Conservation (phyloP, 2,113 vertebrate genomes). For the Etheostoma cragini region DNA sequence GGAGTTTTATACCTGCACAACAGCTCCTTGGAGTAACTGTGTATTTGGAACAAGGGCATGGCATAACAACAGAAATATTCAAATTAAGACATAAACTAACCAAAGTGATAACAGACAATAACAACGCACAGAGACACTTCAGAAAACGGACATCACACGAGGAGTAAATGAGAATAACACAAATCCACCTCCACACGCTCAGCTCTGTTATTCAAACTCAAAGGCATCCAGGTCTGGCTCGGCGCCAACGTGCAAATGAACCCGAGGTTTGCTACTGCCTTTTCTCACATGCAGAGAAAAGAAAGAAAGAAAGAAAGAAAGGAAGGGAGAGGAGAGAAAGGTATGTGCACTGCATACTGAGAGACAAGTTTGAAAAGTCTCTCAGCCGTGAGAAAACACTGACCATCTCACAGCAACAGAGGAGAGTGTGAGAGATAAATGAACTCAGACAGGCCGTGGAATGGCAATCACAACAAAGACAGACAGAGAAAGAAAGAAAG, state of each 20-base stretch:
- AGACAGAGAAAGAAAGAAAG: slow-evolving; percentile 12
- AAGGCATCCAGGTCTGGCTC: slow-evolving; percentile 46
- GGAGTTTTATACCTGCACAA: slow-evolving; percentile 6
- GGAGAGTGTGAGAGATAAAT: slow-evolving; percentile 65
- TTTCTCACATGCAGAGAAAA: slow-evolving; percentile 41
- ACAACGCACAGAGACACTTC: background rate
- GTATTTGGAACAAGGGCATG: background rate
- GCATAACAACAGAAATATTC: background rate
- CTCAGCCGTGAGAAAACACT: slow-evolving; percentile 62
- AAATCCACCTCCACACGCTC: background rate
- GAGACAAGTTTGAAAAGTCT: slow-evolving; percentile 69
- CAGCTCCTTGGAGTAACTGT: slow-evolving; percentile 22
- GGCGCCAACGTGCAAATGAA: slow-evolving; percentile 61
- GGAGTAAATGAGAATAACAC: background rate
- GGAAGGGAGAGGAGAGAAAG: slow-evolving; percentile 38
- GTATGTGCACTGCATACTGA: slow-evolving; percentile 72
- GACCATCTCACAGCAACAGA: slow-evolving; percentile 46
- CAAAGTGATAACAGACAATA: slow-evolving; percentile 10
- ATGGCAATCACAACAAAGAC: slow-evolving; percentile 47
- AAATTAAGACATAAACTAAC: background rate
- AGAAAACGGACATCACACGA: slow-evolving; percentile 15
- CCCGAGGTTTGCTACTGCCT: slow-evolving; percentile 48
- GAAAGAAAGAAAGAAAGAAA: slow-evolving; percentile 54
- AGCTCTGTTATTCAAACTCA: slow-evolving; percentile 17
- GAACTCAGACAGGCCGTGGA: slow-evolving; percentile 53